phyloP scores from a whole-genome alignment of 1,140 invertebrate species.

The Luehdorfia chinensis region DNA sequence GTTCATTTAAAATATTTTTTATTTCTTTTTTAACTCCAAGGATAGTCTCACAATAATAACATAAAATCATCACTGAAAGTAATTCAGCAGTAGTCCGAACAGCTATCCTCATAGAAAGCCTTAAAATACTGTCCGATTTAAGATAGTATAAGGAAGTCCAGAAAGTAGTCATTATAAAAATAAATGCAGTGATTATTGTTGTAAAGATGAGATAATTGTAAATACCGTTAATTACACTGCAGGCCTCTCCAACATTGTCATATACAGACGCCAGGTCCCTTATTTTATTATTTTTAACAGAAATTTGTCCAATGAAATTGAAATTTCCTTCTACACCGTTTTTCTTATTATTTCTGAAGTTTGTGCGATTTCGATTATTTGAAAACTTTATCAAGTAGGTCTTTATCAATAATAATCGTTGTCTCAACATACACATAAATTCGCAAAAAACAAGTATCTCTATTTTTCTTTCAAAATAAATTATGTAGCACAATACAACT shows the following conservation, averaged over 20 bases:
- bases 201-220: constrained; percentile 53
- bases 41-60: constrained; percentile 39
- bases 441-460: constrained; percentile 39
- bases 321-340: constrained; percentile 5
- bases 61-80: constrained; percentile 36
- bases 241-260: constrained; percentile 37
- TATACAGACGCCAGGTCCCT: constrained; percentile 36
- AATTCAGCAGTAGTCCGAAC: constrained; percentile 38
- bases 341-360: constrained; percentile 19
- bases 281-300: constrained; percentile 36
- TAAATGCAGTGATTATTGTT: constrained; percentile 42
- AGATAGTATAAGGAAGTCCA: constrained; percentile 46
- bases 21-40: constrained; percentile 21
- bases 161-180: constrained; percentile 44
- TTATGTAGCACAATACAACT: constrained; percentile 16
- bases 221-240: constrained; percentile 35
- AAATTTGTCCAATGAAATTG: constrained; percentile 33
- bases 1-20: constrained; percentile 7
- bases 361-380: constrained; percentile 24
- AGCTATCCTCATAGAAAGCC: constrained; percentile 28
- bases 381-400: constrained; percentile 34
- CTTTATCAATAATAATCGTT: constrained; percentile 39
- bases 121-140: constrained; percentile 14
- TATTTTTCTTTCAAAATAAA: constrained; percentile 42
- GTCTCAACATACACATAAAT: constrained; percentile 35